Evolutionary conservation across 1,140 invertebrate genomes (phyloP).

Genomic region (Stegodyphus dumicola): DNA sequence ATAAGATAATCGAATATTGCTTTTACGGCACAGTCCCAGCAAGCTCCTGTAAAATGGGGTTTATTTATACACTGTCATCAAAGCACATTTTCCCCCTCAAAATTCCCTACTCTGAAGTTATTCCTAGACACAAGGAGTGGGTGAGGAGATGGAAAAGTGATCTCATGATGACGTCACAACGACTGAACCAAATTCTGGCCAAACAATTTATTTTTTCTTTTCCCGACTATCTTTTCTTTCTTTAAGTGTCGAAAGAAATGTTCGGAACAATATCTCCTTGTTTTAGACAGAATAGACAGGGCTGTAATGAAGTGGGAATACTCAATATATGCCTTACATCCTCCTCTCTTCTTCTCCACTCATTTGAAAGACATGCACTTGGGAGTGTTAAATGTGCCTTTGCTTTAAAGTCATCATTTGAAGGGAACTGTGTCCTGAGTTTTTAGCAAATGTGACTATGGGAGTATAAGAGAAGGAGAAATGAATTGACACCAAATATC

Average conservation of each 20-base stretch:
- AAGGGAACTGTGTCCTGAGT: no score
- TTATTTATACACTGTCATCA: not conserved
- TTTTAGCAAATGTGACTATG: no score
- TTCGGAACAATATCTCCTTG: constrained; percentile 29
- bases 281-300: not conserved
- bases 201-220: constrained; percentile 31
- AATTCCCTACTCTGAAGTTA: constrained; percentile 12
- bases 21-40: no score
- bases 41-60: not conserved
- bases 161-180: constrained; percentile 29
- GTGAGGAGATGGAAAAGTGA: constrained; percentile 30
- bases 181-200: constrained; percentile 44
- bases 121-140: constrained; percentile 36
- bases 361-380: no score
- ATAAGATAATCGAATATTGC: no score
- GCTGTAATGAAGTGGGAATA: no score
- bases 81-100: constrained; percentile 21
- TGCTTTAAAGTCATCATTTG: no score
- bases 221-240: constrained; percentile 2
- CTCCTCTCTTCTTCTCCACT: no score
- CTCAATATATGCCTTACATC: no score
- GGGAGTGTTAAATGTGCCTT: no score
- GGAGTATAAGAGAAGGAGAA: no score
- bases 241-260: constrained; percentile 10
- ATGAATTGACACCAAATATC: no score